phyloP scores from a whole-genome alignment of 1,140 invertebrate genomes.

The Eumaeus atala region DNA sequence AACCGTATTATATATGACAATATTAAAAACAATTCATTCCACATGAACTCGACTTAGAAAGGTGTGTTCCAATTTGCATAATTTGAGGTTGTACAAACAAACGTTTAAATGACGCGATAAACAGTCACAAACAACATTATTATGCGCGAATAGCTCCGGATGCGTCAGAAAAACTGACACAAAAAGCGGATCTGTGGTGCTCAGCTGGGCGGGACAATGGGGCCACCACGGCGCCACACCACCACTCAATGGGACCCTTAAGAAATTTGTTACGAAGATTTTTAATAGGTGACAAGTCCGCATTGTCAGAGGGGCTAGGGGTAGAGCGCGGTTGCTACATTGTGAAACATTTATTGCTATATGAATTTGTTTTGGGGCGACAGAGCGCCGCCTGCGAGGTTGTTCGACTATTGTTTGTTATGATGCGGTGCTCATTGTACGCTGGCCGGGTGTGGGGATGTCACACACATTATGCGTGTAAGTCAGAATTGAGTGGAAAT shows the following conservation, averaged over 20 bases:
- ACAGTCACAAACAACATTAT: conserved; percentile 51
- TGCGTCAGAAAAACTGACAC: conserved; percentile 39
- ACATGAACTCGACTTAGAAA: conserved; percentile 16
- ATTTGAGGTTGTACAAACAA: conserved; percentile 44
- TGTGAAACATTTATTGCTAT: conserved; percentile 38
- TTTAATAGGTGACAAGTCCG: conserved; percentile 45
- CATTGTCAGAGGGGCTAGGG: conserved; percentile 32
- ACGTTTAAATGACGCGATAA: conserved; percentile 62
- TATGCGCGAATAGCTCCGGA: conserved; percentile 47
- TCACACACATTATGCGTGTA: conserved; percentile 31
- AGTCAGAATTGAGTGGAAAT: conserved; percentile 31
- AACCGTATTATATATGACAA: no score
- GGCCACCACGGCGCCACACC: conserved; percentile 30
- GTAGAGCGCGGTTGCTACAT: conserved; percentile 32
- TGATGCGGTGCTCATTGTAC: conserved; percentile 28
- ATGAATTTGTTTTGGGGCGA: conserved; percentile 51
- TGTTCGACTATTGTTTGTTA: conserved; percentile 38
- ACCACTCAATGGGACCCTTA: conserved; percentile 49
- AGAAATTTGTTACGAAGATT: conserved; percentile 62
- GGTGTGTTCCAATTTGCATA: conserved; percentile 45
- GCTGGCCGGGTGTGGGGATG: conserved; percentile 32
- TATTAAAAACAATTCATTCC: no score
- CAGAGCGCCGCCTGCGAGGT: conserved; percentile 22
- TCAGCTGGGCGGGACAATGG: conserved; percentile 51
- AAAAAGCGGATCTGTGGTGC: conserved; percentile 51